Evolutionary conservation across 2,797 vertebrate species (phyloP), one percentile per base, ranked within the genome.

Genomic region (Rhadinocentrus ornatus): DNA sequence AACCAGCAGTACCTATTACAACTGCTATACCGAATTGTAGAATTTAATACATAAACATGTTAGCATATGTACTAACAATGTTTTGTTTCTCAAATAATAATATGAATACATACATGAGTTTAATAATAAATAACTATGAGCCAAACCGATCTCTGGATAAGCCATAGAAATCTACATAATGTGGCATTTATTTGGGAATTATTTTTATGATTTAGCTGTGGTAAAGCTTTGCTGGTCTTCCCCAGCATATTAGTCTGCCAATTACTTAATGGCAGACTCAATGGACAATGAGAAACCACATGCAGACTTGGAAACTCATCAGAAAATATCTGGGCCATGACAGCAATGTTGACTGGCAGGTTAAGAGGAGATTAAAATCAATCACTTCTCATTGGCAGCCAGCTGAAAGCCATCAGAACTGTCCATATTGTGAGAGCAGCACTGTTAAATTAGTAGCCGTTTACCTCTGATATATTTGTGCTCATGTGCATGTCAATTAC

Each of bases 331-430:
- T 78, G 61, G 62, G 66, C 73, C 35, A 41, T 66, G 59, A 78
- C 2, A 78, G 67, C 86, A 82, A 89, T 71, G 76, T 69, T 81
- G 87, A 78, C 69, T 66, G 78, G 57, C 81, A 82, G 78, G 76
- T 86, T 84, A 61, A 72, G 31, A 85, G 67, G 66, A 88, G 84
- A 90, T 88, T 86, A 83, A 77, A 79, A 86, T 82, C 85, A 46
- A 84, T 82, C 62, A 50, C 57, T 53, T 39, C 52, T 61, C 27
- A 66, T 24, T 48, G 13, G 58, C 6, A 32, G 41, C 34, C 58
- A 57, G 53, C 70, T 10, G 35, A 44, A 18, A 82, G 54, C 34
- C 15, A 9, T 72, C 56, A 53, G 70, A 75, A 71, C 24, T n/a
- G 61, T 71, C 53, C 12, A 15, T 5, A 0, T 18, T 56, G 39